These are phyloP conservation scores for Phrynosoma blainvillii DNA, from an alignment of 2,113 vertebrate species.

Conservation along the genomic window DNA sequence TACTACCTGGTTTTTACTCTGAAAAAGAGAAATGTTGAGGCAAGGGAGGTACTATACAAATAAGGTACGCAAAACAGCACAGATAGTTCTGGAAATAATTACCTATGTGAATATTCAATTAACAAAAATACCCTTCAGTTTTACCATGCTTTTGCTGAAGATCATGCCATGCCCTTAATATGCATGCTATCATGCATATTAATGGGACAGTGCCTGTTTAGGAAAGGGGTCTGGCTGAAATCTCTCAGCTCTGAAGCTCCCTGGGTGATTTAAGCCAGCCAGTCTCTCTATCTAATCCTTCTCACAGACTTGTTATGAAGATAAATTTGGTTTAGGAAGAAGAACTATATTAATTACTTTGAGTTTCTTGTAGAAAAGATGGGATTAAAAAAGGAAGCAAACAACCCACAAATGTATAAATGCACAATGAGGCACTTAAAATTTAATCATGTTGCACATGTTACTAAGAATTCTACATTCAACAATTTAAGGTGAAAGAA, in stretches of 20 bases:
- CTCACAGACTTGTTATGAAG: not conserved
- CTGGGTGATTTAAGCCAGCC: too few relatives aligned
- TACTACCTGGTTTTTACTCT: not conserved
- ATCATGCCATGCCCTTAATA: too few relatives aligned
- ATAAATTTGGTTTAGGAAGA: not conserved
- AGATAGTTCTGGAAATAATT: not conserved
- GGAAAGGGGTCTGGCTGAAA: not conserved
- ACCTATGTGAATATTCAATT: too few relatives aligned
- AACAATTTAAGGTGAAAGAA: too few relatives aligned
- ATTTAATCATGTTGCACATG: not conserved
- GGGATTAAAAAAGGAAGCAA: not conserved
- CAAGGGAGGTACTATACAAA: not conserved
- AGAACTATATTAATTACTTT: not conserved
- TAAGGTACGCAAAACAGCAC: not conserved
- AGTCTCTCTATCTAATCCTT: not conserved
- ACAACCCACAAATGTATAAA: not conserved
- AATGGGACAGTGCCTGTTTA: too few relatives aligned
- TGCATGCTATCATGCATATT: too few relatives aligned
- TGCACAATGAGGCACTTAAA: not conserved
- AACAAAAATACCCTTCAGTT: too few relatives aligned
- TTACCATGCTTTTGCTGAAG: too few relatives aligned
- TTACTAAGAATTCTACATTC: too few relatives aligned
- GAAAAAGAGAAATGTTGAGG: not conserved
- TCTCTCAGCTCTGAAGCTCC: not conserved
- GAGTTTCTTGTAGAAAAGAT: not conserved